Evolutionary conservation across 2,888 invertebrate species (phyloP), one percentile per base, ranked within the genome.

Genomic region (Lydus trimaculatus): DNA sequence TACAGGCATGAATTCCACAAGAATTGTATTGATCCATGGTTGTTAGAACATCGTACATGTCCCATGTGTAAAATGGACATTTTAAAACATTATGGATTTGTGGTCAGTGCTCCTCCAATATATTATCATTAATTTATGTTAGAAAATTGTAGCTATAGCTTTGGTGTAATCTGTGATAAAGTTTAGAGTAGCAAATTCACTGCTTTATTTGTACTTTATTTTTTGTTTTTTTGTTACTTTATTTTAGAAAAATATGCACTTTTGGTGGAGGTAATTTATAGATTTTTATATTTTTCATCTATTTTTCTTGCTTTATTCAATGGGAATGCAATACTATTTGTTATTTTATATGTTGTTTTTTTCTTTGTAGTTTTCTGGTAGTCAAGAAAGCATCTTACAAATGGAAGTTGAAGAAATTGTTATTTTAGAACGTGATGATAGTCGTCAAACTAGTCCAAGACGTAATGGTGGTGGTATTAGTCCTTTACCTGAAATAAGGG

Each of bases 11-110:
- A 96, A 82, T 98, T 97, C 86, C 97, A 98, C 88, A 97, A 96
- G 87, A 91, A 89, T 80, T 98, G 97, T 88, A 96, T 98, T 81
- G 97, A 98, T 87, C 97, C 97, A 20, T 98, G 97, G 97, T 88
- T 98, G 70, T 87, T 98, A 81, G 97, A 97, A 83, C 96, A 97
- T 85, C 90, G 97, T 73, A 97, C 97, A 36, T 98, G 97, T 85
- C 97, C 97, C 11, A 97, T 98, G 96, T 98, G 97, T 87, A 97
- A 97, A 86, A 92, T 95, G 91, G 97, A 98, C 86, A 97, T 98
- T 78, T 89, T 98, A 72, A 94, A 96, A 82, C 92, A 93, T 83
- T 95, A 94, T 81, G 95, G 95, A 74, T 93, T 93, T 85, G 92
- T 94, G 90, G 94, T 93, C 85, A 91, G 92, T 89, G 85, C 78